A percentile compares a stretch with the other conserved stretches of the same genome.
Evolutionary conservation across 1,140 invertebrate genomes (phyloP).

Genomic region (Zophobas morio): DNA sequence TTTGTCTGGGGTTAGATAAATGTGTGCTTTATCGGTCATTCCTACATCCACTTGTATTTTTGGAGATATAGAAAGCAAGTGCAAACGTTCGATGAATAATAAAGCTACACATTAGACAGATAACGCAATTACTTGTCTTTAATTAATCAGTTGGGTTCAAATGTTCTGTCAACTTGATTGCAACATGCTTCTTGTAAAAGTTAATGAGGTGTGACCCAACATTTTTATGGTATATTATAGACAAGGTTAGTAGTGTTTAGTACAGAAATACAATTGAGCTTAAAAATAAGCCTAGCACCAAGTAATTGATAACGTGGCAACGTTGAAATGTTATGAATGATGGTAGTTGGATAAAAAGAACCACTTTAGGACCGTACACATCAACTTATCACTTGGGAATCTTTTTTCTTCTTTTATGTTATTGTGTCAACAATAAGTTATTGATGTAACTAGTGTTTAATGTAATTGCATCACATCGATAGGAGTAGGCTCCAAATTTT

Average conservation of each 20-base stretch:
- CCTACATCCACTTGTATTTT: not conserved
- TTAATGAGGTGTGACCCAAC: conserved; percentile 31
- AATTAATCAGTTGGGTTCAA: conserved; percentile 16
- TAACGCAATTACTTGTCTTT: not conserved
- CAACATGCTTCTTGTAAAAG: conserved; percentile 19
- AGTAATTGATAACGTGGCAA: too few species aligned
- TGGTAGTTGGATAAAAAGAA: too few species aligned
- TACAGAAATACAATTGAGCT: conserved; percentile 8
- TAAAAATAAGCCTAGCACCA: too few species aligned
- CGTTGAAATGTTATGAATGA: too few species aligned
- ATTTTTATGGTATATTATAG: conserved; percentile 24
- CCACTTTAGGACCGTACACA: too few species aligned
- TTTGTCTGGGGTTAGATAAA: conserved; percentile 33
- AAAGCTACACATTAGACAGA: not conserved
- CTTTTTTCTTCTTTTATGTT: too few species aligned
- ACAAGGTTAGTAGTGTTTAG: not conserved
- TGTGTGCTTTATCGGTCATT: conserved; percentile 25
- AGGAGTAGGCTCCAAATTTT: too few species aligned
- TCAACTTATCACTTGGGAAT: too few species aligned
- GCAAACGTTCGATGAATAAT: conserved; percentile 6
- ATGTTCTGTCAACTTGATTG: conserved; percentile 24
- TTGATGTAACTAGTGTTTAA: too few species aligned
- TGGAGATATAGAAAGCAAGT: not conserved
- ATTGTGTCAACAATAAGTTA: too few species aligned
- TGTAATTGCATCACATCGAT: too few species aligned